Conservation (phyloP, 2,888 invertebrate species). For the Strigamia transsilvanica region DNA sequence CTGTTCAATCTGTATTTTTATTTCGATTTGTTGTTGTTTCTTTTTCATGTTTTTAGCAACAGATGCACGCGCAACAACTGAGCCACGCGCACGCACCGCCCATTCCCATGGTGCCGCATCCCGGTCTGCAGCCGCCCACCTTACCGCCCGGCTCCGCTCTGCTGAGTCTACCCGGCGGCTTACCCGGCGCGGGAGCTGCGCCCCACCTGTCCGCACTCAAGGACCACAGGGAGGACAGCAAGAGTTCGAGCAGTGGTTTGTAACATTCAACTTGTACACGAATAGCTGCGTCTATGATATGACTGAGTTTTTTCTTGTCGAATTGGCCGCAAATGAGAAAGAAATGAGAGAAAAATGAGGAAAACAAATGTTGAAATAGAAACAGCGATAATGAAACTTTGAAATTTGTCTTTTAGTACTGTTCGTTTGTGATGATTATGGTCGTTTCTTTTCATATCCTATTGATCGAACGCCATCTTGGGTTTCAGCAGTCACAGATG, state of each 20-base stretch:
- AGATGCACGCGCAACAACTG: slow-evolving; percentile 91
- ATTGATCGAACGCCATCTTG: neutral
- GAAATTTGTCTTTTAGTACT: no score
- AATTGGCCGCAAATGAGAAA: no score
- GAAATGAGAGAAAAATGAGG: no score
- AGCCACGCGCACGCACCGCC: slow-evolving; percentile 69
- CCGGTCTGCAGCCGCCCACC: slow-evolving; percentile 60
- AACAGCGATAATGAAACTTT: no score
- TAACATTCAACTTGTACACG: neutral
- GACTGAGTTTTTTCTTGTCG: no score
- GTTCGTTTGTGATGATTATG: no score
- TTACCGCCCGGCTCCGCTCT: slow-evolving; percentile 61
- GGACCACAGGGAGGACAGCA: slow-evolving; percentile 58
- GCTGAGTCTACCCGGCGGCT: slow-evolving; percentile 57
- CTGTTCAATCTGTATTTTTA: no score
- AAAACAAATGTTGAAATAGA: no score
- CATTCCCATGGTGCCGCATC: slow-evolving; percentile 61
- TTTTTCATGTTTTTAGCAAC: slow-evolving; percentile 76
- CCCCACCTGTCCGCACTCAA: slow-evolving; percentile 57
- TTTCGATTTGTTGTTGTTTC: no score
- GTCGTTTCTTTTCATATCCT: neutral
- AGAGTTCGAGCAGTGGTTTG: slow-evolving; percentile 58
- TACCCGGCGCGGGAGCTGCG: slow-evolving; percentile 7
- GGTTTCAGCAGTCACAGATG: slow-evolving; percentile 56
- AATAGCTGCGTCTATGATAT: neutral